A percentile compares a stretch with the other conserved stretches of the same genome.
Evolutionary conservation across 2,797 vertebrate genomes (phyloP).

Genomic region (Apodemus agrarius): DNA sequence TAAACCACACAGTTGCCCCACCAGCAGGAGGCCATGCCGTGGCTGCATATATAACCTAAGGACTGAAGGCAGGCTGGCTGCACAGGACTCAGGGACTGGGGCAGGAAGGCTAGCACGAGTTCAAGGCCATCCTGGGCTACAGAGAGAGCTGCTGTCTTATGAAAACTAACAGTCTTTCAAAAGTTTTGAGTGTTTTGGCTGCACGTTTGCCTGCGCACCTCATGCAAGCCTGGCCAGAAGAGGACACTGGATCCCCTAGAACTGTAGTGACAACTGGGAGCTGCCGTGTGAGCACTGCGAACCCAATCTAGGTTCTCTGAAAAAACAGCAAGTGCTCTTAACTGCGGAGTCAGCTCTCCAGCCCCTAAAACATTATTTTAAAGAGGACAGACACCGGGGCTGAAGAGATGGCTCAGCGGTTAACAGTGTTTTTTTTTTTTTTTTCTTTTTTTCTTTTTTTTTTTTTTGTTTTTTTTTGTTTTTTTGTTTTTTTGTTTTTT

Average conservation of each 20-base stretch:
- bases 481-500: no score
- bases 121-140: no score
- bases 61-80: not conserved
- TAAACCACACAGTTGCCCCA: not conserved
- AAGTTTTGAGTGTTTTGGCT: not conserved
- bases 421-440: no score
- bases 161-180: not conserved
- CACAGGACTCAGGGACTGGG: not conserved
- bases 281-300: not conserved
- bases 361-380: not conserved
- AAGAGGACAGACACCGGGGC: not conserved
- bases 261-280: not conserved
- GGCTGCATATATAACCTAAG: not conserved
- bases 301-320: not conserved
- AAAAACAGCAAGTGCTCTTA: not conserved
- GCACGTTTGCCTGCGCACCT: not conserved
- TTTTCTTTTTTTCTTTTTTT: no score
- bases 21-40: not conserved
- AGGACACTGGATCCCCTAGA: not conserved
- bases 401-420: not conserved
- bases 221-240: not conserved
- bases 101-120: no score
- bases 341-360: not conserved
- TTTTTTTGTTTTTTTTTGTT: no score
- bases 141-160: not conserved